Percentiles rank a stretch among this genome's conserved stretches.
phyloP scores from a whole-genome alignment of 1,140 invertebrate species.

The Drosophila athabasca region DNA sequence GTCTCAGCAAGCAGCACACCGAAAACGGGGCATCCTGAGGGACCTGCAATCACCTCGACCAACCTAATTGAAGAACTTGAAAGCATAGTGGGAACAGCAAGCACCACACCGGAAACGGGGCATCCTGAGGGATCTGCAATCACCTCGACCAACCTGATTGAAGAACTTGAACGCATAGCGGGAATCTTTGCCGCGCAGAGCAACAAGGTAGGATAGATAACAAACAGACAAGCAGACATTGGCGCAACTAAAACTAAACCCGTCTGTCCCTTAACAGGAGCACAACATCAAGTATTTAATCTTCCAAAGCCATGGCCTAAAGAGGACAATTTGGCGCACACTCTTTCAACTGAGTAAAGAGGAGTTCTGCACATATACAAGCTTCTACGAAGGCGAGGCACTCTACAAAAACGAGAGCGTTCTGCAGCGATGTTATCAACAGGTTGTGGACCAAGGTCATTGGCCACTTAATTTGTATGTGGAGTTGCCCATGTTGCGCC shows the following conservation, averaged over 20 bases:
- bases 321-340: slow-evolving; percentile 46
- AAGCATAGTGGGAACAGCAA: too few species aligned
- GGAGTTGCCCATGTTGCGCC: slow-evolving; percentile 16
- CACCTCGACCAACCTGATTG: too few species aligned
- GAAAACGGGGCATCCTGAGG: too few species aligned
- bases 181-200: background rate
- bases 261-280: slow-evolving; percentile 24
- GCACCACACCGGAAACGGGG: too few species aligned
- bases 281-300: slow-evolving; percentile 55
- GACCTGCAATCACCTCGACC: too few species aligned
- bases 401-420: slow-evolving; percentile 20
- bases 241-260: background rate
- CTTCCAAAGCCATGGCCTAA: slow-evolving; percentile 33
- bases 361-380: slow-evolving; percentile 48
- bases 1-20: too few species aligned
- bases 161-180: too few species aligned
- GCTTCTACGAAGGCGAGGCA: slow-evolving; percentile 23
- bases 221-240: background rate
- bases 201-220: slow-evolving; percentile 15
- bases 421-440: slow-evolving; percentile 24
- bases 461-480: slow-evolving; percentile 53
- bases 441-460: slow-evolving; percentile 45
- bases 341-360: slow-evolving; percentile 29
- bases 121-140: too few species aligned
- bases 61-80: too few species aligned